Percentiles rank a stretch among this genome's conserved stretches.
Evolutionary conservation across 2,888 invertebrate species (phyloP).

Genomic region (Cerastoderma edule): DNA sequence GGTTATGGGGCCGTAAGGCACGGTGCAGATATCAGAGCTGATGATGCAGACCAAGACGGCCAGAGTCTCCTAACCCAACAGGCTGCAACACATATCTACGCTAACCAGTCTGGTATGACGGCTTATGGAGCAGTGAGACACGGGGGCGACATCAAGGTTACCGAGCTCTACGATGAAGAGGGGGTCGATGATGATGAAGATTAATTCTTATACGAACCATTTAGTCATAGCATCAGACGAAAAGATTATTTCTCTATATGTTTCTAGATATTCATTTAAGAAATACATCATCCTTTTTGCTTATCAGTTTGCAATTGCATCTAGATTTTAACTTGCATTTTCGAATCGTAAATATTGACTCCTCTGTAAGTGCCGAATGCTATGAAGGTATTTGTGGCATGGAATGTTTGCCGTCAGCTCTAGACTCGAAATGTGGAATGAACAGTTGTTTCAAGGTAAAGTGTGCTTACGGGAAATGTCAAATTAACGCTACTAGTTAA

Average conservation of each 20-base stretch:
- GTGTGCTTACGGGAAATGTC: background rate
- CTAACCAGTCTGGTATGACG: constrained; percentile 81
- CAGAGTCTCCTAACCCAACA: constrained; percentile 68
- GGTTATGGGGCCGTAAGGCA: constrained; percentile 74
- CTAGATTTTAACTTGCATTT: constrained; percentile 12
- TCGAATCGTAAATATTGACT: constrained; percentile 21
- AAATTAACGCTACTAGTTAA: background rate
- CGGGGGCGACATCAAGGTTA: constrained; percentile 79
- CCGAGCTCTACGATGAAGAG: constrained; percentile 77
- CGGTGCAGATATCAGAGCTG: constrained; percentile 80
- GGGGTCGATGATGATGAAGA: constrained; percentile 53
- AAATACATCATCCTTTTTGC: background rate
- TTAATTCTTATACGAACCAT: background rate
- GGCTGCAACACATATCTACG: constrained; percentile 74
- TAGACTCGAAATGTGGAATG: constrained; percentile 5
- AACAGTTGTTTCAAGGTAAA: constrained; percentile 1
- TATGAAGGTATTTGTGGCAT: constrained; percentile 7
- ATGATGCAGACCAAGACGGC: constrained; percentile 50
- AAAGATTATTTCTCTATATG: background rate
- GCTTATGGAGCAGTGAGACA: constrained; percentile 78
- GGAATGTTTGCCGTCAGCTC: constrained; percentile 13
- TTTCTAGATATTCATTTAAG: background rate
- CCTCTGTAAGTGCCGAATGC: constrained; percentile 3
- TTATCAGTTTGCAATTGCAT: background rate
- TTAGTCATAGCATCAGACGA: background rate